Percentiles rank a stretch among this genome's conserved stretches.
These are phyloP conservation scores for Neodiprion lecontei DNA, from an alignment of 1,140 invertebrate genomes.

Conservation along the genomic window DNA sequence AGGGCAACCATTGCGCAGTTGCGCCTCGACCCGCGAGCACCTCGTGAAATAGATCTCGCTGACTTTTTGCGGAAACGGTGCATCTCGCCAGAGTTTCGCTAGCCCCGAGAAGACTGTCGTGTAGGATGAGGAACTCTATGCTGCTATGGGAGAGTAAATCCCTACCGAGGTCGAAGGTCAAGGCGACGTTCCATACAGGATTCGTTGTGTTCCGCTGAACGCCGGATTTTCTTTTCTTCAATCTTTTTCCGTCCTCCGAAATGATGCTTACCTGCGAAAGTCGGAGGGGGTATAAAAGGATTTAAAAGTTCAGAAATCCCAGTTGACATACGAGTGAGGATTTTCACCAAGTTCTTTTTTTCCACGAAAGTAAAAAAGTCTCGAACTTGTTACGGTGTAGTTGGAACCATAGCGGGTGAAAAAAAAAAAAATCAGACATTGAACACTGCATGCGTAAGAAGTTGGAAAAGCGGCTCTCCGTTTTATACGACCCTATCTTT, in stretches of 20 bases:
- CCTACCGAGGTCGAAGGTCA: conserved; percentile 80
- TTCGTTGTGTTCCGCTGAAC: conserved; percentile 84
- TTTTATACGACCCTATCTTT: too few species aligned
- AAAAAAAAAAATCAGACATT: background rate
- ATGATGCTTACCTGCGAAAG: conserved; percentile 68
- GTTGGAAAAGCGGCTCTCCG: too few species aligned
- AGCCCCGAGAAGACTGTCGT: conserved; percentile 62
- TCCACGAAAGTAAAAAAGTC: too few species aligned
- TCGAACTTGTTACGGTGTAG: too few species aligned
- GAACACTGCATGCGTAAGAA: too few species aligned
- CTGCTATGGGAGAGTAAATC: conserved; percentile 63
- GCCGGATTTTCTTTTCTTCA: conserved; percentile 91
- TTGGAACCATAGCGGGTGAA: background rate
- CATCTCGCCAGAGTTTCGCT: conserved; percentile 63
- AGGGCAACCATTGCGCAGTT: conserved; percentile 65
- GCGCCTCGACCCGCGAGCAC: conserved; percentile 65
- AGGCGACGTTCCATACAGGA: conserved; percentile 87
- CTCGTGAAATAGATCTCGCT: conserved; percentile 64
- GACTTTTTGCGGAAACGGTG: conserved; percentile 58
- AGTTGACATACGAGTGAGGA: background rate
- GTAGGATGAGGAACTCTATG: conserved; percentile 64
- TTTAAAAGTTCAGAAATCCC: background rate
- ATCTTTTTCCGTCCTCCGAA: conserved; percentile 73
- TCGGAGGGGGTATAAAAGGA: too few species aligned
- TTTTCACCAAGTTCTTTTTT: background rate